A percentile compares a stretch with the other conserved stretches of the same genome.
phyloP scores from a whole-genome alignment of 2,888 invertebrate genomes.

The Melanostoma scalare region DNA sequence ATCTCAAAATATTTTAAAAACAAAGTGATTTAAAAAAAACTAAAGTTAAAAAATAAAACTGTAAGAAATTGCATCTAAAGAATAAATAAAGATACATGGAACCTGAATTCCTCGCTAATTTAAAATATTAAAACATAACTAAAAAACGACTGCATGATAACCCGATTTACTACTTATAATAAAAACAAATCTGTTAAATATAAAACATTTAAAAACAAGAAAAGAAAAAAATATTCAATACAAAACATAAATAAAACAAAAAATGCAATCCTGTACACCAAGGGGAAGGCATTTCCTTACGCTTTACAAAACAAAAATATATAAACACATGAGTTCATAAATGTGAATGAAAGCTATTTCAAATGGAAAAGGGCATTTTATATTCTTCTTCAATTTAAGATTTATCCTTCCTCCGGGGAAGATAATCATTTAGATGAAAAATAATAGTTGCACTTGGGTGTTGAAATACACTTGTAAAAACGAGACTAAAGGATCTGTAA shows the following conservation, averaged over 20 bases:
- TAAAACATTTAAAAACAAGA: conserved; percentile 14
- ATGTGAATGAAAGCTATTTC: conserved; percentile 26
- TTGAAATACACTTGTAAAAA: conserved; percentile 19
- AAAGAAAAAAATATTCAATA: conserved; percentile 5
- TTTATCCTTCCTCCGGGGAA: neutral
- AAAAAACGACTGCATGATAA: conserved; percentile 44
- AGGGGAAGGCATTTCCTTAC: conserved; percentile 78
- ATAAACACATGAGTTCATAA: conserved; percentile 13
- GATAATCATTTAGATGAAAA: conserved; percentile 54
- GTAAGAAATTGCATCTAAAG: conserved; percentile 35
- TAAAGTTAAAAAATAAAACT: conserved; percentile 26
- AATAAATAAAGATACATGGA: conserved; percentile 43
- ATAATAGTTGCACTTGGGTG: conserved; percentile 53
- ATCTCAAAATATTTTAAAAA: conserved; percentile 35
- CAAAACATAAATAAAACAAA: conserved; percentile 5
- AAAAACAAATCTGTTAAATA: conserved; percentile 15
- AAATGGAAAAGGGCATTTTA: neutral
- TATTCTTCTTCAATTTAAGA: too few relatives aligned
- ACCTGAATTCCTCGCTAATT: conserved; percentile 70
- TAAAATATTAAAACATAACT: conserved; percentile 40
- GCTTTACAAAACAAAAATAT: conserved; percentile 73
- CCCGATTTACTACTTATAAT: neutral
- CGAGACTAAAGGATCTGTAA: conserved; percentile 63
- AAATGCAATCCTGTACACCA: conserved; percentile 75
- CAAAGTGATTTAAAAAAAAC: conserved; percentile 20